Conservation (phyloP, 2,797 vertebrate genomes). For the Danio jaintianensis region DNA sequence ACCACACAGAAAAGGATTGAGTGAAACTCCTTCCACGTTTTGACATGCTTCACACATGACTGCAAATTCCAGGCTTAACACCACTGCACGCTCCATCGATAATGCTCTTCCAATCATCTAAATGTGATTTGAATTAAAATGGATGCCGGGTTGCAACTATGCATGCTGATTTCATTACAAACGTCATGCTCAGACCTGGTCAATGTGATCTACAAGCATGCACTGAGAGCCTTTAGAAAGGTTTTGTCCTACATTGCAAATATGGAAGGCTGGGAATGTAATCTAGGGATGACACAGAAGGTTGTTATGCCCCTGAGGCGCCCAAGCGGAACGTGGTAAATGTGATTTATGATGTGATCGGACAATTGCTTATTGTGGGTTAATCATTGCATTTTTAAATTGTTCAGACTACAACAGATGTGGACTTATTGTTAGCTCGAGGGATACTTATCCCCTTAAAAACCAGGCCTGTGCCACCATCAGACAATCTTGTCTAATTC, state of each 20-base stretch:
- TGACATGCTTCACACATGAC: constrained; percentile 66
- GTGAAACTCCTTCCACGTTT: constrained; percentile 61
- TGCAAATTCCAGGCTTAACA: constrained; percentile 58
- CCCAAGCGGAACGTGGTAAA: constrained; percentile 65
- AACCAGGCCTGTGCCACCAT: constrained; percentile 16
- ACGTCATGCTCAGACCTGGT: constrained; percentile 67
- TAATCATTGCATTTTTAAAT: constrained; percentile 71
- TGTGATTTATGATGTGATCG: constrained; percentile 68
- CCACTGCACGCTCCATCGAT: constrained; percentile 58
- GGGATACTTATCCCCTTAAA: constrained; percentile 41
- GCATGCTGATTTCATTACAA: constrained; percentile 71
- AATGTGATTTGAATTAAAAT: constrained; percentile 74
- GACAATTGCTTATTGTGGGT: constrained; percentile 74
- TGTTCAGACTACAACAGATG: constrained; percentile 63
- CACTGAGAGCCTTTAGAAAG: constrained; percentile 57
- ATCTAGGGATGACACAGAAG: constrained; percentile 42
- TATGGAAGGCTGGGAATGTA: constrained; percentile 61
- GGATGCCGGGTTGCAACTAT: constrained; percentile 65
- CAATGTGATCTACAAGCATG: constrained; percentile 45
- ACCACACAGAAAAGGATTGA: constrained; percentile 3
- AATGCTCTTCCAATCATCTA: constrained; percentile 60
- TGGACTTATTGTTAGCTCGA: constrained; percentile 38
- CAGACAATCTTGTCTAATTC: constrained; percentile 36
- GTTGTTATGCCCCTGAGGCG: constrained; percentile 61
- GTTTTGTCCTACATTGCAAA: constrained; percentile 61